Evolutionary conservation across 2,888 invertebrate genomes (phyloP).

Genomic region (Trichopoda pennipes): DNA sequence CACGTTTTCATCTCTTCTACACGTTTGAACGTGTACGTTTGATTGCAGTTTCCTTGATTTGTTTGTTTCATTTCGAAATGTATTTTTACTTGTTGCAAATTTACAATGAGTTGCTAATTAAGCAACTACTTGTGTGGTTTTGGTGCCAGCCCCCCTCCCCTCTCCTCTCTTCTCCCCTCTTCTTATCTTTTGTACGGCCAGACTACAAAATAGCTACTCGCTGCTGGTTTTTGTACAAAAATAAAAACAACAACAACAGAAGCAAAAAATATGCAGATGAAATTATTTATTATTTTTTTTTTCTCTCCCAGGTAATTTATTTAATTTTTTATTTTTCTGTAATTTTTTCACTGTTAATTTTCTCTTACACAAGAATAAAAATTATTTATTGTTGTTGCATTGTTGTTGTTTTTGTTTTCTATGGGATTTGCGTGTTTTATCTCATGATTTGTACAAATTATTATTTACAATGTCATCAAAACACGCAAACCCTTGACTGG

Average conservation of each 20-base stretch:
- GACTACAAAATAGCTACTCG: conserved; percentile 13
- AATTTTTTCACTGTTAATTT: conserved; percentile 15
- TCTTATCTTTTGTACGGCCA: conserved; percentile 29
- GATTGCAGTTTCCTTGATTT: background rate
- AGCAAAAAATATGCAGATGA: too few relatives aligned
- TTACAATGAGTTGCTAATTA: conserved; percentile 68
- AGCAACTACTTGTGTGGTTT: conserved; percentile 62
- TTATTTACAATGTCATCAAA: conserved; percentile 64
- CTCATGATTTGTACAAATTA: conserved; percentile 68
- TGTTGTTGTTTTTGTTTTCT: conserved; percentile 14
- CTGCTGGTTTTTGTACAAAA: background rate
- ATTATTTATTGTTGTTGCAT: background rate
- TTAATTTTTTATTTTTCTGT: conserved; percentile 17
- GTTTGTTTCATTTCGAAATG: conserved; percentile 6
- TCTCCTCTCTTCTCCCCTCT: conserved; percentile 19
- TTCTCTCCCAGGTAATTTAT: conserved; percentile 6
- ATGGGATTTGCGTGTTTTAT: conserved; percentile 64
- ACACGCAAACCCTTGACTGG: conserved; percentile 59
- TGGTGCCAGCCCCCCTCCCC: conserved; percentile 5
- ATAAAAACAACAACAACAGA: background rate
- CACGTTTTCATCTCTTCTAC: conserved; percentile 14
- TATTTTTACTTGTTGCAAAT: conserved; percentile 46
- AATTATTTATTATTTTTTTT: too few relatives aligned
- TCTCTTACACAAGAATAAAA: background rate
- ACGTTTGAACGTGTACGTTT: background rate